phyloP scores from a whole-genome alignment of 2,888 invertebrate genomes.

The Nephrotoma guestfalica region DNA sequence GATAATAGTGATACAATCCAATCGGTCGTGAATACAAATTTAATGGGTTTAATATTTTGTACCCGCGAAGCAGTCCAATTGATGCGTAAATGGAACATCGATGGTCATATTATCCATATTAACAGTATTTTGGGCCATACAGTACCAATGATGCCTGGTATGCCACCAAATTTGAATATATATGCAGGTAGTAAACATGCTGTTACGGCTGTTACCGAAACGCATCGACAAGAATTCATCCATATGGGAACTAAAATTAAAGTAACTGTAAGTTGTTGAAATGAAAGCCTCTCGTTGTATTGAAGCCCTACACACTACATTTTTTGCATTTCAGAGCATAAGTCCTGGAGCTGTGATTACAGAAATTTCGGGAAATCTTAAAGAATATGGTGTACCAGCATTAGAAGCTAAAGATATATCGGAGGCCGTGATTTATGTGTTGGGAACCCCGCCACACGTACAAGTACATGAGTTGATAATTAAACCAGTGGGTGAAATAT shows the following conservation, averaged over 20 bases:
- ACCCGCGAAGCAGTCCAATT: slow-evolving; percentile 22
- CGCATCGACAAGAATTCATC: background rate
- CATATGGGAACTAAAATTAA: background rate
- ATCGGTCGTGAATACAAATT: slow-evolving; percentile 26
- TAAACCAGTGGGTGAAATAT: background rate
- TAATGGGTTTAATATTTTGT: slow-evolving; percentile 26
- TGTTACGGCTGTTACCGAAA: slow-evolving; percentile 24
- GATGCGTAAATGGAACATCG: slow-evolving; percentile 26
- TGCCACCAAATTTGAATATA: slow-evolving; percentile 14
- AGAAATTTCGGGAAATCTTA: background rate
- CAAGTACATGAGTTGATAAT: background rate
- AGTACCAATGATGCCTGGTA: slow-evolving; percentile 22
- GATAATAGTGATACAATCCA: slow-evolving; percentile 12
- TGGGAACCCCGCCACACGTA: slow-evolving; percentile 14
- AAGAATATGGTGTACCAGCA: background rate
- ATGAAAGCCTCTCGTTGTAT: background rate
- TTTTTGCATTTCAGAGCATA: background rate
- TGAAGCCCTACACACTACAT: background rate
- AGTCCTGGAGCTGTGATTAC: background rate
- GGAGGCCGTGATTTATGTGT: slow-evolving; percentile 26
- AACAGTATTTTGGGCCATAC: slow-evolving; percentile 30
- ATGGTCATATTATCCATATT: slow-evolving; percentile 21
- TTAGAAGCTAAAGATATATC: slow-evolving; percentile 26
- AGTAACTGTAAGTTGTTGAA: background rate
- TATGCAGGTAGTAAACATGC: slow-evolving; percentile 23